Evolutionary conservation across 2,888 invertebrate genomes (phyloP).

Genomic region (Oscheius sp.): DNA sequence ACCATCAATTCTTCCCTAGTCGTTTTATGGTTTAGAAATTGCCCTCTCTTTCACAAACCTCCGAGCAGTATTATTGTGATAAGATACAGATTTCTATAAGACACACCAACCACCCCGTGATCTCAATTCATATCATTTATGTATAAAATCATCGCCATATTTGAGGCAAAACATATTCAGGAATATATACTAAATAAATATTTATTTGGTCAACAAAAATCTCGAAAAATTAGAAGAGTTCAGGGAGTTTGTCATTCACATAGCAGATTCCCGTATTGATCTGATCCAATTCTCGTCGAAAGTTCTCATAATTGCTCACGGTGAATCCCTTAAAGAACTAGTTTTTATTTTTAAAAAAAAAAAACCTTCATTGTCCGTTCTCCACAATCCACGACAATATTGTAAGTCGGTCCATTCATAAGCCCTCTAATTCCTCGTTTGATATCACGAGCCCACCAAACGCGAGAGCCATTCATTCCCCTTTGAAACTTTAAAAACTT

Average conservation of each 20-base stretch:
- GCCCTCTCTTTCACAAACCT: not conserved
- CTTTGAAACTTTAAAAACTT: not conserved
- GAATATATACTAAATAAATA: constrained; percentile 11
- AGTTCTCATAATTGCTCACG: not conserved
- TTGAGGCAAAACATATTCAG: not conserved
- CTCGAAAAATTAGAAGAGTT: not conserved
- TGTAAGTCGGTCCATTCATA: not conserved
- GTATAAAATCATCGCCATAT: not conserved
- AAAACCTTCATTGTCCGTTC: constrained; percentile 16
- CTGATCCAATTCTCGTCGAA: constrained; percentile 1
- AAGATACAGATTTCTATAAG: not conserved
- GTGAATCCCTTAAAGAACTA: constrained; percentile 18
- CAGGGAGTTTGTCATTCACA: constrained; percentile 9
- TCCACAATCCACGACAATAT: constrained; percentile 19
- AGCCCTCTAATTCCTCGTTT: not conserved
- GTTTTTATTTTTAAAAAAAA: not conserved
- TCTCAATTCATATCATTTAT: constrained; percentile 20
- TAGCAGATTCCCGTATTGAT: not conserved
- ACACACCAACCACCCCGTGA: constrained; percentile 4
- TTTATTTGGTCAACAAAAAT: constrained; percentile 1
- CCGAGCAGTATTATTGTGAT: not conserved
- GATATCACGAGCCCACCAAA: constrained; percentile 17
- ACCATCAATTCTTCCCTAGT: constrained; percentile 8
- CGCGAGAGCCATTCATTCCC: constrained; percentile 16
- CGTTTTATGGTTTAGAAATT: not conserved